Conservation (phyloP, 2,113 vertebrate genomes). For the Lophura nycthemera region DNA sequence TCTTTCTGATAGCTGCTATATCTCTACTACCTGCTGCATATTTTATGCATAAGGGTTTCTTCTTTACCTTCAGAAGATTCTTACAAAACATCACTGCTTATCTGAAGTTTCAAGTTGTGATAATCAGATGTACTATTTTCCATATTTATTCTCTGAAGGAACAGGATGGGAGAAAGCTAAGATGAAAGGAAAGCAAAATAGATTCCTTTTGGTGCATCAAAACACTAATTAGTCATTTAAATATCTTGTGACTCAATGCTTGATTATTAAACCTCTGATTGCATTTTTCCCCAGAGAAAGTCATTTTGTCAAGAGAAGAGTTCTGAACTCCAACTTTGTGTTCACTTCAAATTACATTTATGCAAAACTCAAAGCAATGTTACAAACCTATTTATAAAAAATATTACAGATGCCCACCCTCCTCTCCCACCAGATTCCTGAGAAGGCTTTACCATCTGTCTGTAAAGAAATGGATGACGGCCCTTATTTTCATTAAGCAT, state of each 20-base stretch:
- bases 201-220: conserved; percentile 41
- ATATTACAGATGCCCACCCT: not conserved
- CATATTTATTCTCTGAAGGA: not conserved
- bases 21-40: rapidly evolving
- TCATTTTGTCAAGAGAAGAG: conserved; percentile 30
- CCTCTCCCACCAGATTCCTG: not conserved
- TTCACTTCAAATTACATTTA: conserved; percentile 29
- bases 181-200: conserved; percentile 43
- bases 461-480: not conserved
- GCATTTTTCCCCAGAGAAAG: conserved; percentile 60
- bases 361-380: not conserved
- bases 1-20: not conserved
- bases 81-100: not conserved
- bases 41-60: not conserved
- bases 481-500: not conserved
- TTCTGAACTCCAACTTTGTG: conserved; percentile 25
- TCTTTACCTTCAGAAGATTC: not conserved
- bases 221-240: conserved; percentile 51
- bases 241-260: conserved; percentile 15
- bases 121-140: not conserved
- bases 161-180: not conserved
- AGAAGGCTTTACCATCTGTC: not conserved
- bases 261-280: conserved; percentile 53
- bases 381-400: conserved; percentile 19
- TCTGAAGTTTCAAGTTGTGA: not conserved